Conservation (phyloP, 2,888 invertebrate genomes). For the Spodoptera littoralis region DNA sequence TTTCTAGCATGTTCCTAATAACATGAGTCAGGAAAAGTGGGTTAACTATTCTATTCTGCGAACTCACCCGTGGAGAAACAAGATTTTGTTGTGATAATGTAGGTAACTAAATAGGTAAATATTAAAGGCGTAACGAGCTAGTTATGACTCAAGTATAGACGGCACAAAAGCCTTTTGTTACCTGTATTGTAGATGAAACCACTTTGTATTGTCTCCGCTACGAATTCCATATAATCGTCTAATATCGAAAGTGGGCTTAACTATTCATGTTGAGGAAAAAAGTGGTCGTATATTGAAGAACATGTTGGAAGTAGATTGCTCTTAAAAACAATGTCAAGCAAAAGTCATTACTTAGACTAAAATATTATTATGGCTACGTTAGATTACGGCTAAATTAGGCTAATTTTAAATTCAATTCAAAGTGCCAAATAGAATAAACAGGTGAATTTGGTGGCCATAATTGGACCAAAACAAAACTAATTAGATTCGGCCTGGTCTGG, state of each 20-base stretch:
- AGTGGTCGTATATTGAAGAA: constrained; percentile 2
- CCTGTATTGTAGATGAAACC: constrained; percentile 19
- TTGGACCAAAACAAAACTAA: constrained; percentile 8
- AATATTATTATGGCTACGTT: no score
- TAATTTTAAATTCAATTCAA: no score
- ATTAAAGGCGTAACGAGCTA: background rate
- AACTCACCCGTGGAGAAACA: no score
- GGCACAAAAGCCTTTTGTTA: constrained; percentile 23
- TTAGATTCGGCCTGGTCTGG: constrained; percentile 3
- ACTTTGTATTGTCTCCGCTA: constrained; percentile 12
- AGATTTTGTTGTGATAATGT: no score
- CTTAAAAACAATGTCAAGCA: no score
- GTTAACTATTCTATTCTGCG: no score
- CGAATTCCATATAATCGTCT: constrained; percentile 4
- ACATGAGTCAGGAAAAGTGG: no score
- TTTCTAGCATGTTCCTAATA: no score
- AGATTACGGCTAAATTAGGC: no score
- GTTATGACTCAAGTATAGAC: constrained; percentile 22
- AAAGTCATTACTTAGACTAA: no score
- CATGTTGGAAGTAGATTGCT: background rate
- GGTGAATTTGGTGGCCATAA: background rate
- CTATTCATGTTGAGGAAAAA: constrained; percentile 9
- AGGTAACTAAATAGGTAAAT: constrained; percentile 1
- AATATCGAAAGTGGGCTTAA: constrained; percentile 10
- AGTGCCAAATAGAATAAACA: background rate